A percentile compares a stretch with the other conserved stretches of the same genome.
phyloP scores from a whole-genome alignment of 2,888 invertebrate genomes.

The Coronaproctus castanopsis region DNA sequence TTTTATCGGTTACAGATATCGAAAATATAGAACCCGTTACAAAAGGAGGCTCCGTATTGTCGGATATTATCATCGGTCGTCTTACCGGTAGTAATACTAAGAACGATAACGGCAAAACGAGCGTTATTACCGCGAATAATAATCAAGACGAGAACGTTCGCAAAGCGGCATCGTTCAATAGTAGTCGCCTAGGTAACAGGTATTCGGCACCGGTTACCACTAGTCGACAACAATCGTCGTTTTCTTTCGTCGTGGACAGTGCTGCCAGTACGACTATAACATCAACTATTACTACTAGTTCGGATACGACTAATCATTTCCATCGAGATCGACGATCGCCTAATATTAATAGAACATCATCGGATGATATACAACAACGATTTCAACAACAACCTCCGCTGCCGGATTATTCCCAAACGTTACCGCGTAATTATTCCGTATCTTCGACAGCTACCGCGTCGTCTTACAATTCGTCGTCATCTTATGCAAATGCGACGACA shows the following conservation, averaged over 20 bases:
- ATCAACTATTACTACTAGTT: not conserved
- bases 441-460: constrained; percentile 3
- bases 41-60: not conserved
- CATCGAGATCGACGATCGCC: too few species aligned
- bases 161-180: not conserved
- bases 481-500: too few species aligned
- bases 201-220: too few species aligned
- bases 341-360: too few species aligned
- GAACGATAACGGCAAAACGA: not conserved
- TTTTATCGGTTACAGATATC: constrained; percentile 3
- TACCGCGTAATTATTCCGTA: constrained; percentile 18
- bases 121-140: not conserved
- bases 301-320: too few species aligned
- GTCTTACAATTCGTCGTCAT: not conserved
- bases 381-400: constrained; percentile 20
- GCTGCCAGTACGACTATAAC: not conserved
- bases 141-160: not conserved
- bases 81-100: not conserved
- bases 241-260: too few species aligned
- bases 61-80: not conserved
- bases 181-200: too few species aligned
- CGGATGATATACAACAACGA: too few species aligned
- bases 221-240: not conserved
- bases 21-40: constrained; percentile 1
- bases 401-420: constrained; percentile 17